Percentiles rank a stretch among this genome's conserved stretches.
Evolutionary conservation across 2,113 vertebrate genomes (phyloP).

Genomic region (Xiphophorus couchianus): DNA sequence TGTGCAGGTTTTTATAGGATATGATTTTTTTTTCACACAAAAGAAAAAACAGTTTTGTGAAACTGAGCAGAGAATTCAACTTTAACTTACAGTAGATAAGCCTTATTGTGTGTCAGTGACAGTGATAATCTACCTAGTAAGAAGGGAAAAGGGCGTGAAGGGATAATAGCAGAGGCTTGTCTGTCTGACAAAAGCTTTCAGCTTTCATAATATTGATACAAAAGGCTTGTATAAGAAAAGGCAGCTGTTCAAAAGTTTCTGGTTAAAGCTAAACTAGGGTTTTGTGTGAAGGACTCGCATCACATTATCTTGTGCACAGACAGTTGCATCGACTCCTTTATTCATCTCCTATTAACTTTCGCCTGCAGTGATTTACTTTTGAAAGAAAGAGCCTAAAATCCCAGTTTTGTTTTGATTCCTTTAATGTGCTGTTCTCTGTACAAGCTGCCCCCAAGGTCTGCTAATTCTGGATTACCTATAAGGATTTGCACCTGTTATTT

Average conservation of each 20-base stretch:
- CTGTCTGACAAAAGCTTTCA: constrained; percentile 77
- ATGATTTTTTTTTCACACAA: constrained; percentile 16
- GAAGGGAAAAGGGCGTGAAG: constrained; percentile 60
- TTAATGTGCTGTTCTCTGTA: constrained; percentile 17
- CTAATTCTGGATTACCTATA: constrained; percentile 15
- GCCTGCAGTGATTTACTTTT: constrained; percentile 20
- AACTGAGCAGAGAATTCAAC: constrained; percentile 42
- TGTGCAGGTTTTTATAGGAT: constrained; percentile 33
- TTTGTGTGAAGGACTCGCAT: constrained; percentile 38
- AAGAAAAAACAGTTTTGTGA: constrained; percentile 5
- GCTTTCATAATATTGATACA: constrained; percentile 81
- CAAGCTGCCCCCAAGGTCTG: constrained; percentile 8
- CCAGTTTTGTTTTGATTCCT: constrained; percentile 21
- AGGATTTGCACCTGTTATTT: constrained; percentile 20
- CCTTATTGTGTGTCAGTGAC: constrained; percentile 54
- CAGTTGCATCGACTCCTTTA: constrained; percentile 26
- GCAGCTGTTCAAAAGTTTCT: constrained; percentile 53
- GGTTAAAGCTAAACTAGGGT: constrained; percentile 69
- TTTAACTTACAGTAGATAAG: constrained; percentile 63
- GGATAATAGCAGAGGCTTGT: constrained; percentile 81
- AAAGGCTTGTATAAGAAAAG: constrained; percentile 62
- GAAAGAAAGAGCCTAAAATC: constrained; percentile 16
- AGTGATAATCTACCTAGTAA: constrained; percentile 48
- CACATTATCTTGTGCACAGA: constrained; percentile 46
- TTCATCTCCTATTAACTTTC: constrained; percentile 33